Evolutionary conservation across 2,797 vertebrate genomes (phyloP).

Genomic region (Rhodeus uyekii): DNA sequence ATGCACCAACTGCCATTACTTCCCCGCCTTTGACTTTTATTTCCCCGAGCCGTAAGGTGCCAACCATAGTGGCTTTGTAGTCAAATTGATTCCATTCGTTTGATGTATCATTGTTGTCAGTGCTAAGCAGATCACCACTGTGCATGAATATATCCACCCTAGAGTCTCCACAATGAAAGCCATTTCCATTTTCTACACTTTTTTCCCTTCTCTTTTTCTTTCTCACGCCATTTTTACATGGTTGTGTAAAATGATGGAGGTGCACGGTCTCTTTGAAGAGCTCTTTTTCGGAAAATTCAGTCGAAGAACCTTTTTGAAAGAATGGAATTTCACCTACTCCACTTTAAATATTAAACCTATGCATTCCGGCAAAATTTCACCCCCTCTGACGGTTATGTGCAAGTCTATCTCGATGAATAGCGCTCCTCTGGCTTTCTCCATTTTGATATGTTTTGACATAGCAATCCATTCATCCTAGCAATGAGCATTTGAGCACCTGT

Average conservation of each 20-base stretch:
- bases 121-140: constrained; percentile 70
- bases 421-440: constrained; percentile 35
- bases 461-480: constrained; percentile 37
- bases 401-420: constrained; percentile 29
- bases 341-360: constrained; percentile 50
- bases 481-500: constrained; percentile 43
- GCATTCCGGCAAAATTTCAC: constrained; percentile 54
- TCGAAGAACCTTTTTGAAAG: constrained; percentile 32
- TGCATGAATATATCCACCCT: constrained; percentile 67
- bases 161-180: constrained; percentile 59
- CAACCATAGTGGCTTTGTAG: constrained; percentile 53
- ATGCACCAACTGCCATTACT: constrained; percentile 11
- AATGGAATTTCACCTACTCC: constrained; percentile 59
- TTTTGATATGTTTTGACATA: constrained; percentile 43
- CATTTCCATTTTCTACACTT: constrained; percentile 51
- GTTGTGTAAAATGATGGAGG: constrained; percentile 59
- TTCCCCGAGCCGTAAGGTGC: constrained; percentile 38
- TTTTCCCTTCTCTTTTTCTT: constrained; percentile 45
- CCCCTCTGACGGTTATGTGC: not conserved
- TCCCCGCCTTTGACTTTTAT: constrained; percentile 38
- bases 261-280: constrained; percentile 47
- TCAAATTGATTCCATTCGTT: constrained; percentile 69
- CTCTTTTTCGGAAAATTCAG: constrained; percentile 31
- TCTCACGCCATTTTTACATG: constrained; percentile 47
- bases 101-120: constrained; percentile 76